Percentiles rank a stretch among this genome's conserved stretches.
Evolutionary conservation across 1,140 invertebrate genomes (phyloP).

Genomic region (Galendromus occidentalis): DNA sequence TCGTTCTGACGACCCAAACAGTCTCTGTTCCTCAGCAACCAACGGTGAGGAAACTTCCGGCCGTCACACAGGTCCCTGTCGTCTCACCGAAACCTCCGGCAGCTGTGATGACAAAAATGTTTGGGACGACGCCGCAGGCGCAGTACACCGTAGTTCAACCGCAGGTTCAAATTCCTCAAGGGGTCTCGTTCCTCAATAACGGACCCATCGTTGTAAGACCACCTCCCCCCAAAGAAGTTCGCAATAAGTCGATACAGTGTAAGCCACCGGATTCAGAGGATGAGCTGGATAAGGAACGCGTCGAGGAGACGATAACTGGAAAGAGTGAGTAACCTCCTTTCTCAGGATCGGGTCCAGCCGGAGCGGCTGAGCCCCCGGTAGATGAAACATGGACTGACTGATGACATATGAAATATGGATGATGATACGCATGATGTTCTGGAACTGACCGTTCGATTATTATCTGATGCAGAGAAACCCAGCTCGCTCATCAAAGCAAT

Average conservation of each 20-base stretch:
- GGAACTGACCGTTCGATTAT: too few relatives aligned
- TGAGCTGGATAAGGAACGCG: neutral
- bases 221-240: neutral
- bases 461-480: neutral
- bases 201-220: neutral
- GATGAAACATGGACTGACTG: neutral
- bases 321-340: neutral
- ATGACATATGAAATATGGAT: neutral
- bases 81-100: too few relatives aligned
- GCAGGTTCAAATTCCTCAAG: neutral
- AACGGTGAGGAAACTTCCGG: too few relatives aligned
- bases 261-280: neutral
- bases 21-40: too few relatives aligned
- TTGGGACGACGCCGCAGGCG: too few relatives aligned
- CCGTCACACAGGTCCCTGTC: too few relatives aligned
- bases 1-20: too few relatives aligned
- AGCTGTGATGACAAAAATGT: too few relatives aligned
- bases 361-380: neutral
- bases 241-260: conserved; percentile 9
- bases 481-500: neutral
- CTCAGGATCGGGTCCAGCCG: neutral
- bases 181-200: neutral
- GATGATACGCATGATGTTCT: neutral
- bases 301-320: neutral
- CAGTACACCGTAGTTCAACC: too few relatives aligned